Evolutionary conservation across 2,113 vertebrate genomes (phyloP).

Genomic region (Rhodinocichla rosea): DNA sequence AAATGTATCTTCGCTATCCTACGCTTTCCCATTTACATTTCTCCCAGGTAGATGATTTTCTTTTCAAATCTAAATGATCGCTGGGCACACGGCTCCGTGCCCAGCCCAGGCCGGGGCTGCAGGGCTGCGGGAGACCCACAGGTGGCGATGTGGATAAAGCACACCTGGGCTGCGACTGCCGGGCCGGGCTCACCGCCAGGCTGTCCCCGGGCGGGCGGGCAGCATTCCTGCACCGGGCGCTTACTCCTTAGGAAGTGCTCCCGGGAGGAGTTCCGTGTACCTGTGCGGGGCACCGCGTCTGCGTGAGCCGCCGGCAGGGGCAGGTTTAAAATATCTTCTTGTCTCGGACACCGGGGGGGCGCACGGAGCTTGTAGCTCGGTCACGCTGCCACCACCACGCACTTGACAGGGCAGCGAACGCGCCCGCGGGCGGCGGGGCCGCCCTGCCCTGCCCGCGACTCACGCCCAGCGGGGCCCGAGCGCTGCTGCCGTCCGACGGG

Average conservation of each 20-base stretch:
- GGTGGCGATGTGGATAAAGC: conserved; percentile 78
- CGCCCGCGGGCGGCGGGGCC: not conserved
- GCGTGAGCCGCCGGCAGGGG: not conserved
- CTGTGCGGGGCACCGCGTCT: not conserved
- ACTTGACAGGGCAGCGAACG: not conserved
- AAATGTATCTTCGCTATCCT: not conserved
- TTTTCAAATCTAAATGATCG: not conserved
- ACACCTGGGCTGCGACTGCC: conserved; percentile 49
- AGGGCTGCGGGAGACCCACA: conserved; percentile 68
- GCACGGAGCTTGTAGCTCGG: not conserved
- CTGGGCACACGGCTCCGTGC: not conserved
- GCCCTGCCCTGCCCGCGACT: not conserved
- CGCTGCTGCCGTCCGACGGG: not conserved
- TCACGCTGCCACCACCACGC: not conserved
- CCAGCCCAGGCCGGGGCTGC: not conserved
- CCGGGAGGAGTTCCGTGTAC: not conserved
- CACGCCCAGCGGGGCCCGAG: not conserved
- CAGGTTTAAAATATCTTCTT: not conserved
- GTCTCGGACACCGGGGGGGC: not conserved
- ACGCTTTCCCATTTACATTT: not conserved
- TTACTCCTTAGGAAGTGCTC: not conserved
- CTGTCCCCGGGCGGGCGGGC: not conserved
- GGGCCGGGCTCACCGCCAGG: not conserved
- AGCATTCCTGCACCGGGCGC: not conserved
- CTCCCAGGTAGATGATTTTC: not conserved